Percentiles rank a stretch among this genome's conserved stretches.
These are phyloP conservation scores for Chionomys nivalis DNA, from an alignment of 2,113 vertebrate species.

Conservation along the genomic window DNA sequence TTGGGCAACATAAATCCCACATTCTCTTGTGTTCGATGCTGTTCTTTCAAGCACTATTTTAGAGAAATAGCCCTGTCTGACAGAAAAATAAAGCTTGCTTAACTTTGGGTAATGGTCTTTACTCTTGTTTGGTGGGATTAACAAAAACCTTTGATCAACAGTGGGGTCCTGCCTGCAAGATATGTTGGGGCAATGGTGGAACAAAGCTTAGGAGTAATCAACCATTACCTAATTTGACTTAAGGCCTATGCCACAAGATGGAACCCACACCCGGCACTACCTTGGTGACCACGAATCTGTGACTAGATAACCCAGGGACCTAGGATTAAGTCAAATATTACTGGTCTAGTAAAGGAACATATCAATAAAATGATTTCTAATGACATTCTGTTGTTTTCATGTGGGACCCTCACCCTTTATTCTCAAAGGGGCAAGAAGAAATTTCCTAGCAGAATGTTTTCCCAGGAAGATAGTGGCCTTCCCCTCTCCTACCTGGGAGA, in stretches of 20 bases:
- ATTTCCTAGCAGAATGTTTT: no score
- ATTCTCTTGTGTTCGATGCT: background rate
- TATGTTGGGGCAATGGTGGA: background rate
- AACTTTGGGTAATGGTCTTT: background rate
- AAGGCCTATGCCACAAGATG: background rate
- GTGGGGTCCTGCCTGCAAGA: background rate
- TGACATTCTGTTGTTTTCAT: no score
- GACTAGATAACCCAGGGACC: background rate
- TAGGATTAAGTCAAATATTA: background rate
- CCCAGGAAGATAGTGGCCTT: no score
- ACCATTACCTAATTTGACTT: background rate
- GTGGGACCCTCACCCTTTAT: no score
- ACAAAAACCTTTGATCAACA: background rate
- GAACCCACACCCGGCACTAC: background rate
- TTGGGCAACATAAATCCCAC: background rate
- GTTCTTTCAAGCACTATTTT: background rate
- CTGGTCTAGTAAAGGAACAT: background rate
- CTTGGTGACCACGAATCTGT: background rate
- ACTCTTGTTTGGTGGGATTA: background rate
- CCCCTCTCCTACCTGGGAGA: no score
- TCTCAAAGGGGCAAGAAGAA: no score
- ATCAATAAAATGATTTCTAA: background rate
- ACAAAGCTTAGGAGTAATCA: background rate
- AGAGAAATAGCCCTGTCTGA: background rate
- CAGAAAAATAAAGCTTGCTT: background rate